Conservation (phyloP, 2,113 vertebrate species). For the Felis chaus region DNA sequence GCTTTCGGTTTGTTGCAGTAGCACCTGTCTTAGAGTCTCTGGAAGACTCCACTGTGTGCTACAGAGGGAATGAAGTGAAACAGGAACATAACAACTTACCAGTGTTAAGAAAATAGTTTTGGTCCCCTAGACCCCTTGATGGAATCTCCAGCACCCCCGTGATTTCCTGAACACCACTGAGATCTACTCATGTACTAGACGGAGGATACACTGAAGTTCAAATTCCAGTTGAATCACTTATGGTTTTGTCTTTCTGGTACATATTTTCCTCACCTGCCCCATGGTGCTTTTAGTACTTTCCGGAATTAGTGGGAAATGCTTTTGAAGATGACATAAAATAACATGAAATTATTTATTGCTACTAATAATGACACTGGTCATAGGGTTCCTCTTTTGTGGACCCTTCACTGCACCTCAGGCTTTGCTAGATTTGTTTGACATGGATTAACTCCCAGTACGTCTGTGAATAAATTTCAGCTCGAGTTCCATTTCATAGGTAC, state of each 20-base stretch:
- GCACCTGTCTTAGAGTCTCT: background rate
- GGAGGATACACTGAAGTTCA: background rate
- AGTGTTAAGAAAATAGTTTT: background rate
- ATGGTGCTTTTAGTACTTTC: background rate
- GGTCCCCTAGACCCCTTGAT: background rate
- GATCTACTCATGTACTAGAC: background rate
- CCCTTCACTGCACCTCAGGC: background rate
- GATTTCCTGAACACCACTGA: background rate
- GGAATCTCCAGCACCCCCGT: rapidly evolving
- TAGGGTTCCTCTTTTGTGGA: background rate
- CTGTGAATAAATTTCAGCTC: background rate
- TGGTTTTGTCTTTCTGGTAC: background rate
- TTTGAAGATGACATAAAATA: background rate
- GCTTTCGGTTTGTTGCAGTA: background rate
- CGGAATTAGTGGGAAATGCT: background rate
- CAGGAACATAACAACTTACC: background rate
- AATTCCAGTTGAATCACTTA: background rate
- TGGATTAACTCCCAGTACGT: background rate
- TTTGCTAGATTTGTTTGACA: background rate
- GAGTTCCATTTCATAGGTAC: background rate
- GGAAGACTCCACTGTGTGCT: background rate
- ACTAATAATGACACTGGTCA: background rate
- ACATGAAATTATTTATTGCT: background rate
- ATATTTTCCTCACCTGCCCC: background rate
- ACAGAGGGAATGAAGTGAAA: background rate